Evolutionary conservation across 2,113 vertebrate species (phyloP), one percentile per base, ranked within the genome.

Genomic region (Paradisaea rubra): DNA sequence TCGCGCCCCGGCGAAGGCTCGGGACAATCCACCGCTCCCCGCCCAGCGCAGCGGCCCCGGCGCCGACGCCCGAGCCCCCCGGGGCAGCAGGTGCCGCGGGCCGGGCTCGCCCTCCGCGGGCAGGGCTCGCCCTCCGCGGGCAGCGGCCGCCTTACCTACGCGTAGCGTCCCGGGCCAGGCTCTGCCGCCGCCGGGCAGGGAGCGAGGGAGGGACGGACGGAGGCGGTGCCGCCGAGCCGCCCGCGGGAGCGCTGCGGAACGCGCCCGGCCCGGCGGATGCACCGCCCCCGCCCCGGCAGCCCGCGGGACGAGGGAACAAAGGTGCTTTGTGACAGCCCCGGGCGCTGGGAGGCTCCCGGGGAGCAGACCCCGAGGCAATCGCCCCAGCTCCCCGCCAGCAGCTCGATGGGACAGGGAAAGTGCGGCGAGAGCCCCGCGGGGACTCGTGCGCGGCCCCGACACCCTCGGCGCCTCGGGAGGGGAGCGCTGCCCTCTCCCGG

Each of bases 401-500:
- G 41, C 56, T 31, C 7, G 14, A 39, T 7, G 25, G 25, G 35
- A 50, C 20, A 4, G 35, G 24, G 20, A 30, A 65, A 1, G 23
- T 6, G 15, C 19, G n/a, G 49, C 13, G 24, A 19, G 13, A 39
- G 12, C 15, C n/a, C 44, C 8, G 9, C 33, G 10, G 37, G 35
- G 1, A 31, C 21, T 22, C 9, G 15, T 23, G 30, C 18, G 44
- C 39, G 13, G n/a, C 33, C 33, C 8, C 16, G 15, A 18, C 12
- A 49, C 39, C 12, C 15, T 7, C 14, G 2, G 57, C 8, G 28
- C 33, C 10, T 41, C 21, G 15, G 69, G 49, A 21, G 23, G 9
- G 28, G 49, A 57, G 84, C 64, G 80, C 80, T 88, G 88, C 91
- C 88, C 74, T 54, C 80, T 85, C 59, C 49, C 31, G 83, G 91